phyloP scores from a whole-genome alignment of 2,888 invertebrate genomes.

The Cosmopolites sordidus region DNA sequence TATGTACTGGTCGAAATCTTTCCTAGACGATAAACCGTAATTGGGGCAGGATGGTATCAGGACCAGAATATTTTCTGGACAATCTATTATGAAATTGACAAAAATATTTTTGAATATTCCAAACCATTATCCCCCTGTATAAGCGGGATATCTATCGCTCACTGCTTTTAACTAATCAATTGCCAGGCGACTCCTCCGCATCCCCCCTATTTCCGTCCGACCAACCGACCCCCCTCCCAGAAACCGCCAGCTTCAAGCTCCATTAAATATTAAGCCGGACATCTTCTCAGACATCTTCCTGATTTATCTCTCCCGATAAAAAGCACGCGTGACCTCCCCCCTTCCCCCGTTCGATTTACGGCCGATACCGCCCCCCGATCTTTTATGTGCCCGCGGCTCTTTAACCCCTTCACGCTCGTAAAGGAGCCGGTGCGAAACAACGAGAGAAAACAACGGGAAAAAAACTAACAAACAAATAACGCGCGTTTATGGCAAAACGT shows the following conservation, averaged over 20 bases:
- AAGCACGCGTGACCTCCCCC: constrained; percentile 1
- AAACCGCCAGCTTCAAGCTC: not conserved
- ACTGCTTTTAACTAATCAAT: not conserved
- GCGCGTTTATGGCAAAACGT: constrained; percentile 39
- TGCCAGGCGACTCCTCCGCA: not conserved
- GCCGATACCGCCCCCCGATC: not conserved
- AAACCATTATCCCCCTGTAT: too few species aligned
- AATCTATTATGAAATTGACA: too few species aligned
- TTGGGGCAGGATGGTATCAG: too few species aligned
- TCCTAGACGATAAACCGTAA: too few species aligned
- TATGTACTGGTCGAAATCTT: too few species aligned
- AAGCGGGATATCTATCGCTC: too few species aligned
- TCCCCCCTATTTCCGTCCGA: not conserved
- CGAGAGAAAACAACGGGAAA: not conserved
- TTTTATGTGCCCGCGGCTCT: not conserved
- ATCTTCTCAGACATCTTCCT: not conserved
- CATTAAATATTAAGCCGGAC: constrained; percentile 2
- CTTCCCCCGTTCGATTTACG: not conserved
- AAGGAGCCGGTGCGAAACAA: not conserved
- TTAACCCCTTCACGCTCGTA: constrained; percentile 1
- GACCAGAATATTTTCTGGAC: too few species aligned
- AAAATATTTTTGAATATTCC: too few species aligned
- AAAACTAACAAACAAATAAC: constrained; percentile 32
- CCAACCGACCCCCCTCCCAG: not conserved
- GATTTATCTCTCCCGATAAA: constrained; percentile 1